Conservation (phyloP, 1,140 invertebrate species). For the Drosophila malerkotliana region DNA sequence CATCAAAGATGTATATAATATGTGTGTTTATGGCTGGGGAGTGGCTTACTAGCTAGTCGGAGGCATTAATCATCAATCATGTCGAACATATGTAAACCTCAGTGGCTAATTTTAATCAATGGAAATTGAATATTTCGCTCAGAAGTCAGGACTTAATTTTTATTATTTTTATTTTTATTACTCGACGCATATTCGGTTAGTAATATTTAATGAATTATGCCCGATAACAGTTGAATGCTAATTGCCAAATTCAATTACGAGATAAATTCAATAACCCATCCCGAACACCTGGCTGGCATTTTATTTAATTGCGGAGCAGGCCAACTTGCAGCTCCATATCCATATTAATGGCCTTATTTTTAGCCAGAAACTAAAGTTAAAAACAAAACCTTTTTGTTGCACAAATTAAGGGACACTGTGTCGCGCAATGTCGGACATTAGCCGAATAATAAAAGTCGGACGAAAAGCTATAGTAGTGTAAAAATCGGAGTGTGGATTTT, state of each 20-base stretch:
- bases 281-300: constrained; percentile 24
- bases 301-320: constrained; percentile 24
- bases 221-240: constrained; percentile 48
- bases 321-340: no score
- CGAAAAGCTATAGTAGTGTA: background rate
- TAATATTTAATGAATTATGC: constrained; percentile 41
- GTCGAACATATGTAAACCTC: background rate
- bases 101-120: constrained; percentile 37
- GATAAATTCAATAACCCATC: constrained; percentile 25
- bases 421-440: no score
- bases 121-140: constrained; percentile 36
- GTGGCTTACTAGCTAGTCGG: constrained; percentile 13
- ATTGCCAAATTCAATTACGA: constrained; percentile 54
- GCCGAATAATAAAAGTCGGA: background rate
- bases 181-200: constrained; percentile 30
- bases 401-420: no score
- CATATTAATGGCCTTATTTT: no score
- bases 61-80: constrained; percentile 1
- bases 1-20: constrained; percentile 32
- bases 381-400: no score
- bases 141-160: background rate
- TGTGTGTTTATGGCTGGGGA: background rate
- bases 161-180: background rate
- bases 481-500: constrained; percentile 1
- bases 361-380: no score